phyloP scores from a whole-genome alignment of 2,113 vertebrate genomes.

The Neogale vison region DNA sequence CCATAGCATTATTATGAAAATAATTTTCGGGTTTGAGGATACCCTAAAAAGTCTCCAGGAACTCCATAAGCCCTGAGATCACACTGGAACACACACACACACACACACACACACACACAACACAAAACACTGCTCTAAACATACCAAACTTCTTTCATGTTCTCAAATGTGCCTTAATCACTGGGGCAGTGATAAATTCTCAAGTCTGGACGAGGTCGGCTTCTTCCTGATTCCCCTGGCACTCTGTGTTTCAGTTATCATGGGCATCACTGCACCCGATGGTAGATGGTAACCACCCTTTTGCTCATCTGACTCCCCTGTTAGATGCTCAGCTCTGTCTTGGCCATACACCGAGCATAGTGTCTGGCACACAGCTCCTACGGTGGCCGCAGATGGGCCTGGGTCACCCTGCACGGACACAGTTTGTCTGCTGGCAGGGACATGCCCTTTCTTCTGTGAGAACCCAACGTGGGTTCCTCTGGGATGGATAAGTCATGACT shows the following conservation, averaged over 20 bases:
- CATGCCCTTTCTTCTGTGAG: background rate
- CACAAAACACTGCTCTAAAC: background rate
- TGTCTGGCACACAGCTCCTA: background rate
- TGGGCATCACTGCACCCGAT: background rate
- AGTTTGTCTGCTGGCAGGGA: background rate
- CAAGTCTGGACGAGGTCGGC: background rate
- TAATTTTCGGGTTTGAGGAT: background rate
- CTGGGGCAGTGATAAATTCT: background rate
- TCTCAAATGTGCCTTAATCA: background rate
- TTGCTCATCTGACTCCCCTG: background rate
- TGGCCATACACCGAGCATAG: fast-evolving
- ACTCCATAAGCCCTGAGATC: background rate
- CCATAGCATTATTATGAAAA: background rate
- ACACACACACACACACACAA: no score
- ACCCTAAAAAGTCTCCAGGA: background rate
- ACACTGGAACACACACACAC: background rate
- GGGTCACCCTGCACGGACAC: background rate
- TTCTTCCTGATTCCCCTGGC: background rate
- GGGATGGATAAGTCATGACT: background rate
- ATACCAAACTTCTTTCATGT: background rate
- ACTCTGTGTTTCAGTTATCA: no score
- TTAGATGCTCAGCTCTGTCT: background rate
- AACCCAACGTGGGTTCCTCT: background rate
- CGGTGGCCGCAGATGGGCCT: background rate
- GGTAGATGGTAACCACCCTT: fast-evolving